A percentile compares a stretch with the other conserved stretches of the same genome.
Conservation (phyloP, 2,888 invertebrate species). For the Drosophila hamatofila region DNA sequence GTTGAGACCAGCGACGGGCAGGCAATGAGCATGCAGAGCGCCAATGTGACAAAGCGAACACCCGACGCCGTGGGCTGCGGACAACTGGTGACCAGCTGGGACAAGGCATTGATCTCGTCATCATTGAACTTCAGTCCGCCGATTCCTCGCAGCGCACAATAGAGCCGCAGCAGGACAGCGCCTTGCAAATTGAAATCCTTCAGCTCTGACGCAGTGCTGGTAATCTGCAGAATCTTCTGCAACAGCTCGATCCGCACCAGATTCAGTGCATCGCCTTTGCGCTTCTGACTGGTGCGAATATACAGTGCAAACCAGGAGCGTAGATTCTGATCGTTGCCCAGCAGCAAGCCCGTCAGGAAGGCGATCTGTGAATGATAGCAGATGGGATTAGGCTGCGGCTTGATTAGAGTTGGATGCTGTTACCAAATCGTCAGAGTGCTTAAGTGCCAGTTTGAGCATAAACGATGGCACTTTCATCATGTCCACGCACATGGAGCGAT, state of each 20-base stretch:
- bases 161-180: slow-evolving; percentile 94
- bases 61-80: slow-evolving; percentile 96
- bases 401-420: slow-evolving; percentile 37
- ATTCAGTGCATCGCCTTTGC: slow-evolving; percentile 89
- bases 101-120: slow-evolving; percentile 94
- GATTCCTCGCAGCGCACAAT: slow-evolving; percentile 96
- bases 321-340: slow-evolving; percentile 95
- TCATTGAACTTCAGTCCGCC: slow-evolving; percentile 97
- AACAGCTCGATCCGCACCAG: slow-evolving; percentile 91
- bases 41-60: slow-evolving; percentile 95
- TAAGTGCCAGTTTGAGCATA: slow-evolving; percentile 93
- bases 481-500: slow-evolving; percentile 95
- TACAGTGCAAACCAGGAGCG: slow-evolving; percentile 97
- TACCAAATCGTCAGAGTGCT: slow-evolving; percentile 88
- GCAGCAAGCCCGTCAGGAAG: slow-evolving; percentile 94
- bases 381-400: background rate
- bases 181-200: slow-evolving; percentile 92
- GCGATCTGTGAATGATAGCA: slow-evolving; percentile 87
- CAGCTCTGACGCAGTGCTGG: slow-evolving; percentile 88
- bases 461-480: slow-evolving; percentile 95
- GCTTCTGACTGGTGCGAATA: slow-evolving; percentile 89
- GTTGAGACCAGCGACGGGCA: slow-evolving; percentile 94
- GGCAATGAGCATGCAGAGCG: slow-evolving; percentile 96
- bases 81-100: slow-evolving; percentile 94
- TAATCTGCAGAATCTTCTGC: slow-evolving; percentile 88